phyloP scores from a whole-genome alignment of 2,797 vertebrate genomes.

The Pipistrellus nathusii region DNA sequence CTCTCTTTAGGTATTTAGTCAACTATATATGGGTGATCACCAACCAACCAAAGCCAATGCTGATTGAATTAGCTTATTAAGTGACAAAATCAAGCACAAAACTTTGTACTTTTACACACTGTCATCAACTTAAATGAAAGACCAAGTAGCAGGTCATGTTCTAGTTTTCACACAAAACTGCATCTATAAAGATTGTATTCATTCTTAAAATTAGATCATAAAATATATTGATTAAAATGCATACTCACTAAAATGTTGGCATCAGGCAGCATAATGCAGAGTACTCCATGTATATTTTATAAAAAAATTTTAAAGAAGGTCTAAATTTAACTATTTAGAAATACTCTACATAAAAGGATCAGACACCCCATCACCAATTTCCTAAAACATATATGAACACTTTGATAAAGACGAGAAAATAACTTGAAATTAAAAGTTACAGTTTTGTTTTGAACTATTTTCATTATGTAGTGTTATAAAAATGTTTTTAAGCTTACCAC shows the following conservation, averaged over 20 bases:
- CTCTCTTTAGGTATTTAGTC: constrained; percentile 27
- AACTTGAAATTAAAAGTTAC: neutral
- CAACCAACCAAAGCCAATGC: neutral
- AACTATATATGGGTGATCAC: neutral
- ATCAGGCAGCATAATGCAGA: neutral
- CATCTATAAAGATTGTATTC: neutral
- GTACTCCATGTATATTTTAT: neutral
- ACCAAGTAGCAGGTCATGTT: neutral
- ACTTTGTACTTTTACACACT: neutral
- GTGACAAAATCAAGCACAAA: neutral
- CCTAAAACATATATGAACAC: constrained; percentile 17
- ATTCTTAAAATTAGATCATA: constrained; percentile 40
- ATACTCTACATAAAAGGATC: neutral
- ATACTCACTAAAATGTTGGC: neutral
- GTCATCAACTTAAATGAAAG: neutral
- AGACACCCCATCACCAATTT: neutral
- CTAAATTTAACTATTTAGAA: constrained; percentile 19
- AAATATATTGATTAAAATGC: constrained; percentile 1
- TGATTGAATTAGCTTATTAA: neutral
- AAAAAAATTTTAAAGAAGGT: neutral
- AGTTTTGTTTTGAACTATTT: neutral
- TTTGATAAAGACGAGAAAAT: neutral
- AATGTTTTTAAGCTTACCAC: neutral
- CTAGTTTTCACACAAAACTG: neutral
- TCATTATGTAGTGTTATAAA: neutral